These are phyloP conservation scores for Eupithecia subfuscata DNA, from an alignment of 2,888 invertebrate genomes.

Conservation along the genomic window DNA sequence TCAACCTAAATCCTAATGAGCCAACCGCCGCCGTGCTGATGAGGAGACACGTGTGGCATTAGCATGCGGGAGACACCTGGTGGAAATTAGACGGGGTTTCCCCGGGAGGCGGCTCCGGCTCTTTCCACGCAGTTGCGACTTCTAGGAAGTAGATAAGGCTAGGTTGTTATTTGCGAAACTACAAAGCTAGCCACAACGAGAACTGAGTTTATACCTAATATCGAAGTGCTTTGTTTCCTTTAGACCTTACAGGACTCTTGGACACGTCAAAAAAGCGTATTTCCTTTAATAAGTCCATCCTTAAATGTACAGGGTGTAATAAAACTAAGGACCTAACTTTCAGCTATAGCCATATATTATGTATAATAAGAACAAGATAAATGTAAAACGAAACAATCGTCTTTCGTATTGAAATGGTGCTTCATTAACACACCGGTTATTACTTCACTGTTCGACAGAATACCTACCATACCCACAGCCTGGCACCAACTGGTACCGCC, in stretches of 20 bases:
- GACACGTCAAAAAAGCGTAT: not conserved
- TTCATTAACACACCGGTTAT: not conserved
- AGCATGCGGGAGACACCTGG: not conserved
- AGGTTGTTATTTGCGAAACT: not conserved
- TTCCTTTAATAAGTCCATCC: not conserved
- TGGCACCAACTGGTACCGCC: slow-evolving; percentile 51
- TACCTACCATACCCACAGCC: slow-evolving; percentile 8
- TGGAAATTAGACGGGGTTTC: not conserved
- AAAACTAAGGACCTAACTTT: no score
- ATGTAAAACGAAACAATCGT: not conserved
- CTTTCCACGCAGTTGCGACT: not conserved
- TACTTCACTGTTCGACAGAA: slow-evolving; percentile 19
- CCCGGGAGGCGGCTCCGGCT: not conserved
- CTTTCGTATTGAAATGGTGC: not conserved
- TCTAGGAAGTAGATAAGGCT: not conserved
- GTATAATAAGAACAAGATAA: not conserved
- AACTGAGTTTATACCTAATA: not conserved
- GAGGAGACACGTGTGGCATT: not conserved
- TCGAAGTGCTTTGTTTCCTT: no score
- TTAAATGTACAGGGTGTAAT: no score
- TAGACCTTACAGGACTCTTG: no score
- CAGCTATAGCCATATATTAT: no score
- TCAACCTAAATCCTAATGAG: not conserved
- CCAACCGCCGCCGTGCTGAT: not conserved
- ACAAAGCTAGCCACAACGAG: not conserved